These are phyloP conservation scores for Brachypterus glaber DNA, from an alignment of 2,888 invertebrate species.

Conservation along the genomic window DNA sequence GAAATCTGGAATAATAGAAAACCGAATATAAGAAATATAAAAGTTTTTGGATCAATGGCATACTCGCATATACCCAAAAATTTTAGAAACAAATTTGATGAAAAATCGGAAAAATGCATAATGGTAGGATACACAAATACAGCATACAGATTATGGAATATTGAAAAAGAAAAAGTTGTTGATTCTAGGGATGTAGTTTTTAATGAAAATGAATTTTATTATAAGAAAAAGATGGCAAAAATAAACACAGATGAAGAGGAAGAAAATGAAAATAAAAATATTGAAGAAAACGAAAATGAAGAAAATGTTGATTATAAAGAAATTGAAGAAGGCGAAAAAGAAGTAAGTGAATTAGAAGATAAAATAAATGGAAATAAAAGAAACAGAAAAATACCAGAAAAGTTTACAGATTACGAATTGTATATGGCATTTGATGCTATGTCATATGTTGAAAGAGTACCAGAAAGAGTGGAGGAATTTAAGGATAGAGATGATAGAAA, in stretches of 20 bases:
- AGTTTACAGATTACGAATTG: slow-evolving; percentile 18
- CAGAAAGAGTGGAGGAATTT: slow-evolving; percentile 13
- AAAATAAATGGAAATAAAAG: slow-evolving; percentile 15
- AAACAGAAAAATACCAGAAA: slow-evolving; percentile 11
- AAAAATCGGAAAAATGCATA: slow-evolving; percentile 15
- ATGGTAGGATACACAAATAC: slow-evolving; percentile 16
- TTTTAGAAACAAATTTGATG: too few species aligned
- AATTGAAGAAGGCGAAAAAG: neutral
- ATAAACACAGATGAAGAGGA: slow-evolving; percentile 1
- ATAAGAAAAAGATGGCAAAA: slow-evolving; percentile 8
- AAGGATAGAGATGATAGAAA: slow-evolving; percentile 15
- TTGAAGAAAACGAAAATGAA: slow-evolving; percentile 3
- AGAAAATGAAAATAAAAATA: slow-evolving; percentile 4
- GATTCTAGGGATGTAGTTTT: slow-evolving; percentile 17
- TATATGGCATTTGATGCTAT: slow-evolving; percentile 20
- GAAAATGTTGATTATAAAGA: neutral
- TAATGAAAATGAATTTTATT: slow-evolving; percentile 14
- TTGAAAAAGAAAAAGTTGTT: slow-evolving; percentile 12
- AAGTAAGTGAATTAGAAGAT: slow-evolving; percentile 13
- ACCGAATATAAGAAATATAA: too few species aligned
- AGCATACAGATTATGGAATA: slow-evolving; percentile 16
- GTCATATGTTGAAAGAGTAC: slow-evolving; percentile 16
- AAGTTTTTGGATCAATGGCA: too few species aligned
- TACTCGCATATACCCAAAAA: too few species aligned
- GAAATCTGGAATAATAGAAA: too few species aligned